Evolutionary conservation across 1,140 invertebrate genomes (phyloP).

Genomic region (Drosophila azteca): DNA sequence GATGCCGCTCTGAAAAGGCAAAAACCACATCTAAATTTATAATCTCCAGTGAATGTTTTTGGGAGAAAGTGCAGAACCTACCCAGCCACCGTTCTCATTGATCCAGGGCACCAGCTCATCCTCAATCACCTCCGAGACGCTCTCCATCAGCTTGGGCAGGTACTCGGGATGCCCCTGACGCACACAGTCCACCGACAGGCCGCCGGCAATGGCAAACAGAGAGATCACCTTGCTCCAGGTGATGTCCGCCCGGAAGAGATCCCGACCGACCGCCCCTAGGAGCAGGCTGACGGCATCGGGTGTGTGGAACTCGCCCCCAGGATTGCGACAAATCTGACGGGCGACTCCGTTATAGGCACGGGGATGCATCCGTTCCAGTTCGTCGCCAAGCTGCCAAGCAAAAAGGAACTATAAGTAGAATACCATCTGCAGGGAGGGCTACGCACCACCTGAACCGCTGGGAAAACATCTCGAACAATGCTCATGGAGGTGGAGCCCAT

Average conservation of each 20-base stretch:
- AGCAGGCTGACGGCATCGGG: slow-evolving; percentile 84
- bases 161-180: slow-evolving; percentile 87
- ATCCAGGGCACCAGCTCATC: slow-evolving; percentile 89
- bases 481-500: slow-evolving; percentile 84
- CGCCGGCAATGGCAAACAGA: slow-evolving; percentile 88
- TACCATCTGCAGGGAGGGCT: background rate
- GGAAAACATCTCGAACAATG: slow-evolving; percentile 86
- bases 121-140: slow-evolving; percentile 87
- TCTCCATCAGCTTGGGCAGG: slow-evolving; percentile 86
- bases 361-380: slow-evolving; percentile 88
- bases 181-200: slow-evolving; percentile 89
- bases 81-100: slow-evolving; percentile 89
- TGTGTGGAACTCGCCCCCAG: slow-evolving; percentile 84
- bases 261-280: slow-evolving; percentile 86
- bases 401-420: background rate
- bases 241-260: slow-evolving; percentile 86
- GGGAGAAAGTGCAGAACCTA: slow-evolving; percentile 62
- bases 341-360: slow-evolving; percentile 86
- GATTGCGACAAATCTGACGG: slow-evolving; percentile 85
- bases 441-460: slow-evolving; percentile 83
- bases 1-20: slow-evolving; percentile 62
- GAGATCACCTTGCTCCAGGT: slow-evolving; percentile 89
- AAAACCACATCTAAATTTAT: background rate
- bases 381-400: slow-evolving; percentile 84
- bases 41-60: too few relatives aligned